Conservation (phyloP, 2,113 vertebrate species). For the Cyprinodon tularosa region DNA sequence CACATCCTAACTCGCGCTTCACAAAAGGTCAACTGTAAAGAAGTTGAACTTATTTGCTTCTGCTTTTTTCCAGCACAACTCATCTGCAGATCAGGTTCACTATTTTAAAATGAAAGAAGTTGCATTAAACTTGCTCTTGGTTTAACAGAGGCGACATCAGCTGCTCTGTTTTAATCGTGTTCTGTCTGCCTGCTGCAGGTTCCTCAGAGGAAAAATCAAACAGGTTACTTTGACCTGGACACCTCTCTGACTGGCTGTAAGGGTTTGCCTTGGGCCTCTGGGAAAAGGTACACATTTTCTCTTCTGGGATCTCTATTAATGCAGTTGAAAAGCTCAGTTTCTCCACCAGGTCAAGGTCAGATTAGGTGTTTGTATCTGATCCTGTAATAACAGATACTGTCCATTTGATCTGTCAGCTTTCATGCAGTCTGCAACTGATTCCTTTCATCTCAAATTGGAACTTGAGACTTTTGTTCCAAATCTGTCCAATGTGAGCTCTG, state of each 20-base stretch:
- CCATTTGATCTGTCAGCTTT: slow-evolving; percentile 21
- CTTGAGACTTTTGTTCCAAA: not conserved
- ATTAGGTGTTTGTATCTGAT: not conserved
- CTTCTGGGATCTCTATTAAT: slow-evolving; percentile 16
- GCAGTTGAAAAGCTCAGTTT: slow-evolving; percentile 5
- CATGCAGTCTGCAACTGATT: not conserved
- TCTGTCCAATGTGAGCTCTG: not conserved
- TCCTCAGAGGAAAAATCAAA: slow-evolving; percentile 95
- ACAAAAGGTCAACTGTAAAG: not conserved
- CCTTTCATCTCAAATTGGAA: not conserved
- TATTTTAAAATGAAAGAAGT: not conserved
- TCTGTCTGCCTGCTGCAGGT: slow-evolving; percentile 81
- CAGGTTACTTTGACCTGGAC: slow-evolving; percentile 97
- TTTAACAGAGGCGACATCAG: not conserved
- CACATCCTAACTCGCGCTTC: not conserved
- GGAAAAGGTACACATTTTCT: slow-evolving; percentile 84
- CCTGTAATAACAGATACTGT: slow-evolving; percentile 6
- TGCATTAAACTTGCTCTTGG: not conserved
- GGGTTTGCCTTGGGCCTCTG: slow-evolving; percentile 84
- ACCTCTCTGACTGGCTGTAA: slow-evolving; percentile 88
- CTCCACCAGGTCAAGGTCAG: not conserved
- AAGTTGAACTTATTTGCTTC: too few relatives aligned
- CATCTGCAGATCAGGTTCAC: not conserved
- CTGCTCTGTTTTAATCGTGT: slow-evolving; percentile 24
- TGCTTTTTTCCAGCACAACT: not conserved